Evolutionary conservation across 2,113 vertebrate genomes (phyloP).

Genomic region (Menura novaehollandiae): DNA sequence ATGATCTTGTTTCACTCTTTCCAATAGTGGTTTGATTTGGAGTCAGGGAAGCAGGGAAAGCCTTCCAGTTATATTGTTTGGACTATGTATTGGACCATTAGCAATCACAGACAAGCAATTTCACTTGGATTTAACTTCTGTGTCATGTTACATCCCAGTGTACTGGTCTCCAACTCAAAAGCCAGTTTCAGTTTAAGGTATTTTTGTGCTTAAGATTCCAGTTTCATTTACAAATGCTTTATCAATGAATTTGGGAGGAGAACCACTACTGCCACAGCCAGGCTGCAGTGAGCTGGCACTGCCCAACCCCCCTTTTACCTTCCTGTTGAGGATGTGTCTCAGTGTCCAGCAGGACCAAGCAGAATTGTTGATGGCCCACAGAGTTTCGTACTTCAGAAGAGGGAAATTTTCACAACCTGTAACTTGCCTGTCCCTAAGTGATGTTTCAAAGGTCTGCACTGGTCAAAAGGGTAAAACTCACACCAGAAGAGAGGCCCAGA

Average conservation of each 20-base stretch:
- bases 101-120: not conserved
- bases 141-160: not conserved
- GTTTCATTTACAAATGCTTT: not conserved
- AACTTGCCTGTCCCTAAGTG: not conserved
- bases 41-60: not conserved
- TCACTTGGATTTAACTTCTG: not conserved
- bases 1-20: not conserved
- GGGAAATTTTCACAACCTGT: not conserved
- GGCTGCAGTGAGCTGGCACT: not conserved
- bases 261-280: not conserved
- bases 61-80: not conserved
- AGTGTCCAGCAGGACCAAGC: not conserved
- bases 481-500: not conserved
- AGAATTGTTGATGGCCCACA: not conserved
- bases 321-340: not conserved
- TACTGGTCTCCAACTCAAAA: not conserved
- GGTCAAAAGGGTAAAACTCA: not conserved
- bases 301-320: not conserved
- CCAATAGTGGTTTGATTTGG: not conserved
- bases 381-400: not conserved
- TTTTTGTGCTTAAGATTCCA: not conserved
- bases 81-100: not conserved
- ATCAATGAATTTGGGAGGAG: not conserved
- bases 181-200: not conserved
- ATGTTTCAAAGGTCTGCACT: not conserved